Conservation (phyloP, 2,113 vertebrate species). For the Tor tambroides region DNA sequence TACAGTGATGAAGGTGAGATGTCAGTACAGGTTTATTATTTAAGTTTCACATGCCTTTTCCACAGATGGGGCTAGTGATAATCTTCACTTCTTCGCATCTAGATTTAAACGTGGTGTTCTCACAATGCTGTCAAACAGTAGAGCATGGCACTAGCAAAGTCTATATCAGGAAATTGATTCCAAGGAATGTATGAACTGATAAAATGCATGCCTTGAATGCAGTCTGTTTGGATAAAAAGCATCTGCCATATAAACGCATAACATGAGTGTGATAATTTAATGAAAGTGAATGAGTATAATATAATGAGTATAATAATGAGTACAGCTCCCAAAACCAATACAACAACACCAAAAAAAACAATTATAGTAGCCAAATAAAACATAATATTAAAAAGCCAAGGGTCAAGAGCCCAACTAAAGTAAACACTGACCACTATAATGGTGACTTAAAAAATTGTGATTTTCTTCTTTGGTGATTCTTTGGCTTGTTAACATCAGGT, state of each 20-base stretch:
- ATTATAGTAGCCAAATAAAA: too few relatives aligned
- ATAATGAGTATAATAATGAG: too few relatives aligned
- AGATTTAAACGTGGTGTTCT: too few relatives aligned
- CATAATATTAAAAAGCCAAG: too few relatives aligned
- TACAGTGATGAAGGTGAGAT: slow-evolving; percentile 75
- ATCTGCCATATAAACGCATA: not conserved
- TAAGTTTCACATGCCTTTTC: not conserved
- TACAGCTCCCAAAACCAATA: too few relatives aligned
- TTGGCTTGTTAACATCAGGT: too few relatives aligned
- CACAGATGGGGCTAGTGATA: not conserved
- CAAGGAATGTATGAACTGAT: not conserved
- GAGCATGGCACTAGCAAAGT: not conserved
- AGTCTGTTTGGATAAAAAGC: not conserved
- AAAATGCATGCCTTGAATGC: not conserved
- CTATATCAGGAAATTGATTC: not conserved
- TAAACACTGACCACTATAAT: too few relatives aligned
- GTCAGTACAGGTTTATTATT: not conserved
- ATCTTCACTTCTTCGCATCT: not conserved
- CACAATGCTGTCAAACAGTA: not conserved
- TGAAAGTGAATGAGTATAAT: too few relatives aligned
- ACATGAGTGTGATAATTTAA: not conserved
- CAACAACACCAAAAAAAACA: too few relatives aligned
- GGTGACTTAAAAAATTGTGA: too few relatives aligned
- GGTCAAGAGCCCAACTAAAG: too few relatives aligned
- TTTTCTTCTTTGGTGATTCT: too few relatives aligned